These are phyloP conservation scores for Ianthella basta DNA, from an alignment of 37 sponge, comb jelly and placozoan species.

Conservation along the genomic window DNA sequence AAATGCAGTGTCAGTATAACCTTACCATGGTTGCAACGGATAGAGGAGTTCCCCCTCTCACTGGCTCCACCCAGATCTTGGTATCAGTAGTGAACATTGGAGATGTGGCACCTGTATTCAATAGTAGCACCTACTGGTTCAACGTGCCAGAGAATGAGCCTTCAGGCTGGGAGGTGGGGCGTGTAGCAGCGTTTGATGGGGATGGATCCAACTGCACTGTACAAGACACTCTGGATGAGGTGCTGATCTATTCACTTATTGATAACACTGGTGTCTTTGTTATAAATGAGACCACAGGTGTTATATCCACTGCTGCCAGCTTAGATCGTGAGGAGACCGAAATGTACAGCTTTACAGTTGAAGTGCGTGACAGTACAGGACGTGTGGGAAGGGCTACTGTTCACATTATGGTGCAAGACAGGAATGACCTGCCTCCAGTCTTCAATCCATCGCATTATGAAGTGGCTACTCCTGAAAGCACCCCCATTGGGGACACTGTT, in stretches of 20 bases:
- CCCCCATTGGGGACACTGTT: background rate
- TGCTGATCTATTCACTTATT: background rate
- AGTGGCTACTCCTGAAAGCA: background rate
- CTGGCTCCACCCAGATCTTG: background rate
- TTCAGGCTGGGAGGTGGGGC: background rate
- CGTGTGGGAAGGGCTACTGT: background rate
- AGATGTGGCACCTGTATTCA: background rate
- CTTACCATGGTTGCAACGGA: background rate
- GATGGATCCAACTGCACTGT: background rate
- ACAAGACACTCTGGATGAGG: background rate
- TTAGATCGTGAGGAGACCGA: slow-evolving; percentile 14
- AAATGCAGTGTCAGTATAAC: slow-evolving; percentile 7
- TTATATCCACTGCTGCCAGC: background rate
- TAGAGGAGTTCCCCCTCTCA: background rate
- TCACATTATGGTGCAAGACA: background rate
- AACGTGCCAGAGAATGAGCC: background rate
- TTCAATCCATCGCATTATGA: background rate
- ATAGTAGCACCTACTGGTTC: background rate
- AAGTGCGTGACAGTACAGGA: slow-evolving; percentile 22
- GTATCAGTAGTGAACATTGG: background rate
- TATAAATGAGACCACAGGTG: slow-evolving; percentile 20
- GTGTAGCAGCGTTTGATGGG: background rate
- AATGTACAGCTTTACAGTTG: slow-evolving; percentile 1
- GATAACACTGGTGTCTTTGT: background rate
- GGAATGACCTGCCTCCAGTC: background rate